Evolutionary conservation across 2,797 vertebrate species (phyloP).

Genomic region (Semotilus atromaculatus): DNA sequence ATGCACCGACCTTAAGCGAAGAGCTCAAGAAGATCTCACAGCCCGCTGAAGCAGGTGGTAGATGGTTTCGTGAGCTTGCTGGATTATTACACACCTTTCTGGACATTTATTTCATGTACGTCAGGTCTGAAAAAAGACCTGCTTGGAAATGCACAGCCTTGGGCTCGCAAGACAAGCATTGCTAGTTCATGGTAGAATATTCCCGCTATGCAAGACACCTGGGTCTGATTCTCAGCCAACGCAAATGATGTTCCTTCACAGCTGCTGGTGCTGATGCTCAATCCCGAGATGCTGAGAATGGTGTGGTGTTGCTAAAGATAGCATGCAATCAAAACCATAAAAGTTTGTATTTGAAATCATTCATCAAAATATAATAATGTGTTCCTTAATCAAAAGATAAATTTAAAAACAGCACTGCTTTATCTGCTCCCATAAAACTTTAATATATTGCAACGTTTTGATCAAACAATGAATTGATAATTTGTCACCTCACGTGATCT

Average conservation of each 20-base stretch:
- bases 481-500: not conserved
- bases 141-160: constrained; percentile 18
- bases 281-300: not conserved
- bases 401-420: not conserved
- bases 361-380: not conserved
- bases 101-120: constrained; percentile 5
- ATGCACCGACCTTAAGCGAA: not conserved
- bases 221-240: constrained; percentile 7
- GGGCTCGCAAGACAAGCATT: not conserved
- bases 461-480: not conserved
- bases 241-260: not conserved
- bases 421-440: not conserved
- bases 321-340: not conserved
- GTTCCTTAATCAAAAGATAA: not conserved
- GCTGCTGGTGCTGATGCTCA: not conserved
- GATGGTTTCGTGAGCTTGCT: constrained; percentile 12
- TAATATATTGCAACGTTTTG: not conserved
- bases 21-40: not conserved
- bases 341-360: not conserved
- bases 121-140: constrained; percentile 17
- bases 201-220: not conserved
- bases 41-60: constrained; percentile 8
- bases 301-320: not conserved
- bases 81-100: constrained; percentile 11
- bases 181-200: not conserved